These are phyloP conservation scores for Catocala sponsa DNA, from an alignment of 2,888 invertebrate species.

Conservation along the genomic window DNA sequence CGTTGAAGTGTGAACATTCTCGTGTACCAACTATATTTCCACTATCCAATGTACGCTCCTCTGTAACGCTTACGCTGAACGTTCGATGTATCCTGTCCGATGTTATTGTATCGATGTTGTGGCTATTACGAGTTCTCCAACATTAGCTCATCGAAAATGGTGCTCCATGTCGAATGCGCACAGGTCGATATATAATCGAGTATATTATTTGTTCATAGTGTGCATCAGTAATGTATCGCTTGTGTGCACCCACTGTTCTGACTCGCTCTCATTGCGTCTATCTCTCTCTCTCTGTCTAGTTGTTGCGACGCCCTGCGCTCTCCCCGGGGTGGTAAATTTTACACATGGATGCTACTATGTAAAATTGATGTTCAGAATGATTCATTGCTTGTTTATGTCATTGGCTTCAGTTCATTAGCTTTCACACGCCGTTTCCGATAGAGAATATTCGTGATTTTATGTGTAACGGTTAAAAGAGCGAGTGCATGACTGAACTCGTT, in stretches of 20 bases:
- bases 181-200: conserved; percentile 53
- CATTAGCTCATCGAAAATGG: conserved; percentile 77
- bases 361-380: conserved; percentile 77
- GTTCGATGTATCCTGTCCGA: conserved; percentile 63
- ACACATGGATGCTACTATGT: conserved; percentile 73
- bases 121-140: conserved; percentile 62
- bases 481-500: conserved; percentile 60
- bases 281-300: conserved; percentile 53
- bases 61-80: conserved; percentile 76
- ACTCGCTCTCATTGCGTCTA: conserved; percentile 46
- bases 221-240: conserved; percentile 66
- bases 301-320: conserved; percentile 55
- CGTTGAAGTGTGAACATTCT: conserved; percentile 14
- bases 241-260: conserved; percentile 50
- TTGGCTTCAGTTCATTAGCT: conserved; percentile 71
- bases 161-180: conserved; percentile 63
- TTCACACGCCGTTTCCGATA: conserved; percentile 80
- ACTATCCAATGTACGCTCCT: conserved; percentile 67
- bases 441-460: conserved; percentile 55
- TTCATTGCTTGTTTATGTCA: conserved; percentile 69
- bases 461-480: conserved; percentile 53
- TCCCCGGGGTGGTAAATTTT: conserved; percentile 61
- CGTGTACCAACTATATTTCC: conserved; percentile 45
- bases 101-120: conserved; percentile 75
- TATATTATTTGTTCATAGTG: conserved; percentile 53